Base-by-base conservation (phyloP, 2,797 vertebrate species). In the Xenentodon cancila region DNA sequence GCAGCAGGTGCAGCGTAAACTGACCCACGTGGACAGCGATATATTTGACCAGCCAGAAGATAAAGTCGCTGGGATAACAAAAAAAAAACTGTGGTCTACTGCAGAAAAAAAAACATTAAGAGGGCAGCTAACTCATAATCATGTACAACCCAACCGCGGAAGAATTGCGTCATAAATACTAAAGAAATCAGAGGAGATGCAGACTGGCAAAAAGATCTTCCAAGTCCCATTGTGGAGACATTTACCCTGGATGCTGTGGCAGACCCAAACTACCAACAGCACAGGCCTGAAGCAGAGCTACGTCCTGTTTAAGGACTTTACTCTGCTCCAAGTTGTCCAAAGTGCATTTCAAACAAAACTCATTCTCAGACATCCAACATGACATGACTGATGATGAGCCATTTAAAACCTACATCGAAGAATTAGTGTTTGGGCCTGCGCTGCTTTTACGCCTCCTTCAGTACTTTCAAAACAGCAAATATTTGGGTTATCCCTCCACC, bases 141-240 rank as follows among this genome's bases (percentile, higher is more conserved):
- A 56, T 58, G 72, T 68, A 68, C 59, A 68, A 59, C 68, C 37
- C 37, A 16, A 40, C 61, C 65, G 57, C 64, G 57, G 59, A 30
- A 67, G 62, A 75, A 68, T 73, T 80, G 32, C 65, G 77, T 77
- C 78, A 16, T 15, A 52, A 64, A 57, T 56, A 53, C 85, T 90
- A 90, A 82, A 69, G 85, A 82, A 93, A 94, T 90, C 73, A 43
- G 18, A 40, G 30, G 43, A 66, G 43, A 44, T 64, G 46, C 75
- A 79, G 77, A 75, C 82, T 82, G 55, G 80, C 60, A 90, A 84
- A 86, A 30, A 82, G 87, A 58, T 76, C 71, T 77, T 43, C 48
- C 52, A 63, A 66, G 67, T 87, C 63, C 74, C 86, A 84, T 73
- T 54, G 76, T 21, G 42, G 54, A 70, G 74, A 30, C 12, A 40